These are phyloP conservation scores for Drosophila lowei DNA, from an alignment of 1,140 invertebrate genomes.

Conservation along the genomic window DNA sequence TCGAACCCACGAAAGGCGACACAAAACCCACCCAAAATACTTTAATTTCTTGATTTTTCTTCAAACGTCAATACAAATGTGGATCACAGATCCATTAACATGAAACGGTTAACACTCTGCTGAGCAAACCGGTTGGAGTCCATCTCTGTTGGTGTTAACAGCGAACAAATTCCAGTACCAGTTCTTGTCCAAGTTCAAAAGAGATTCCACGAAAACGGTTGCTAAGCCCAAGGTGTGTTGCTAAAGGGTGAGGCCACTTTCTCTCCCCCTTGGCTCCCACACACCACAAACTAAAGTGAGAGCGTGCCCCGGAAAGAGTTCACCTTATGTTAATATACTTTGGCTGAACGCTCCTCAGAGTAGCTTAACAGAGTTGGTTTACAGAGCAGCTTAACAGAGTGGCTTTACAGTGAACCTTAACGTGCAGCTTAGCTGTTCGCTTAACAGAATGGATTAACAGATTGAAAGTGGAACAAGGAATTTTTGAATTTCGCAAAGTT, in stretches of 20 bases:
- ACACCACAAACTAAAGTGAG: too few relatives aligned
- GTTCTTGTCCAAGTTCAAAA: slow-evolving; percentile 70
- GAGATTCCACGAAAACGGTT: too few relatives aligned
- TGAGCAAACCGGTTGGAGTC: slow-evolving; percentile 30
- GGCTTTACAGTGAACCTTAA: too few relatives aligned
- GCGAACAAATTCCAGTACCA: slow-evolving; percentile 57
- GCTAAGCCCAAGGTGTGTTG: too few relatives aligned
- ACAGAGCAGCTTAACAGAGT: too few relatives aligned
- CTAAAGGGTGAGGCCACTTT: too few relatives aligned
- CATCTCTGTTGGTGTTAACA: neutral
- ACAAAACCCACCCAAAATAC: slow-evolving; percentile 19
- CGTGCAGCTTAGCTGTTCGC: too few relatives aligned
- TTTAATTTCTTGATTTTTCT: neutral
- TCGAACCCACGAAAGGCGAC: slow-evolving; percentile 11
- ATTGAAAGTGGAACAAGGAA: slow-evolving; percentile 19
- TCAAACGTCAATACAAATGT: slow-evolving; percentile 1
- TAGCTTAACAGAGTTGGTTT: too few relatives aligned
- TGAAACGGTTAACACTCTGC: slow-evolving; percentile 28
- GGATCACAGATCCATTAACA: slow-evolving; percentile 32
- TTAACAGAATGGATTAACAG: slow-evolving; percentile 7
- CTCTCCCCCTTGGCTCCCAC: too few relatives aligned
- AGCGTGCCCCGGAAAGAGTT: too few relatives aligned
- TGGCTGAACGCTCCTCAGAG: too few relatives aligned
- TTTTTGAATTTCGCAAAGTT: slow-evolving; percentile 63
- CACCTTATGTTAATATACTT: too few relatives aligned